Evolutionary conservation across 2,113 vertebrate genomes (phyloP), one percentile per base, ranked within the genome.

Genomic region (Tachuris rubrigastra): DNA sequence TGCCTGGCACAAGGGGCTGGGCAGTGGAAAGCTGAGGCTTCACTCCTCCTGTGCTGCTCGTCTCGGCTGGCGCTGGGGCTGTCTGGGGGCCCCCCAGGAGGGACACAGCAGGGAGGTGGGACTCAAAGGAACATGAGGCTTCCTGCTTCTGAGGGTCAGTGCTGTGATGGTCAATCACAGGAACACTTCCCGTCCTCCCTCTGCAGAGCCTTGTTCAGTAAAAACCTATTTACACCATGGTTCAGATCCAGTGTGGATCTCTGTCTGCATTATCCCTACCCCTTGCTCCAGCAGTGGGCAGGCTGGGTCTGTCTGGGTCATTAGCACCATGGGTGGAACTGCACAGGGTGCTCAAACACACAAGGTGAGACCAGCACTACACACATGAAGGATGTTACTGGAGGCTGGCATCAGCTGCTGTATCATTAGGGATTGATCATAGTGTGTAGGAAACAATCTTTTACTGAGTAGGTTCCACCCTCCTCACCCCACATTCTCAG

Each of bases 281-380:
- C 30, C 10, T 84, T 0, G 1, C 8, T 14, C 1, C 2, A 42
- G 7, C 49, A 46, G 25, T 1, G 3, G n/a, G 35, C 17, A 41
- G 42, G 49, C n/a, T 85, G 39, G 42, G 25, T 42, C 47, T 55
- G 10, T 46, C 24, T 33, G 28, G 39, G 21, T 28, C 12, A 9
- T 52, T 65, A 2, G 14, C 15, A 39, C 14, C n/a, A 6, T 6
- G 41, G 1, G 2, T 7, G 6, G 49, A 66, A 35, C 25, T 65
- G 59, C 5, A 1, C n/a, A 60, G 31, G 10, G 21, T 68, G 27
- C 55, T 52, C 65, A 84, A 30, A 47, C 30, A 20, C 27, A 3
- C 4, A 13, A 81, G 33, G 44, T 67, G 66, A 87, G 42, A 41
- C 30, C 37, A 67, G 17, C 4, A 4, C 9, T 58, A 21, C 58